Base-by-base conservation (phyloP, 2,113 vertebrate species). In the Talpa occidentalis region DNA sequence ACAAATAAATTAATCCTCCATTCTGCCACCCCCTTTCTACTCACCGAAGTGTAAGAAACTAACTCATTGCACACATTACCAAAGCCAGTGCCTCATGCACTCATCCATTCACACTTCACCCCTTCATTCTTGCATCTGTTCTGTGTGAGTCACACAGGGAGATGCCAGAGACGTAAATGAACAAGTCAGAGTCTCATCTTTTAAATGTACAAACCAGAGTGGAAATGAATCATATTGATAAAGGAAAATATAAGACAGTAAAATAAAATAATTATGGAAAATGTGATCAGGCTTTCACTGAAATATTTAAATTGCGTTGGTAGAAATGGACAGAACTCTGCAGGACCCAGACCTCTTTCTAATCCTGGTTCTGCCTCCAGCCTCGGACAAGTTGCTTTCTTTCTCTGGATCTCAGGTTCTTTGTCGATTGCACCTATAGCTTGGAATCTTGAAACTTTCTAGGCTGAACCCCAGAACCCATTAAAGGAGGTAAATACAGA, bases 221-320 rank as follows among this genome's bases (percentile, higher is more conserved):
- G n/a, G 59, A 89, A 90, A 74, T 30, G 52, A 87, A 66, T 90
- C 28, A 56, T 52, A 62, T 40, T 84, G 60, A 66, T 60, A 94
- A 66, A 54, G 35, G 89, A 79, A 67, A 56, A 79, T 24, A 62
- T n/a, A 76, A 79, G 69, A 30, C 19, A 84, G 32, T 92, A 79
- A 91, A 93, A 81, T 49, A 69, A 69, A 86, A 67, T 40, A 84
- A 52, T 88, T 37, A 28, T 78, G 17, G 37, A 9, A 77, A 92
- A 95, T 70, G 5, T 82, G 54, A 62, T 24, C 52, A 88, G 10
- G 10, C 5, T 94, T 0, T 93, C 52, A 54, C 40, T 73, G 10
- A 90, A 26, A 83, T 78, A 42, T 88, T 91, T 66, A 54, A 64
- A 28, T 84, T 64, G 14, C 70, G 47, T 81, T 85, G 77, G 30